phyloP scores from a whole-genome alignment of 2,888 invertebrate species.

The Phyto melanocephala region DNA sequence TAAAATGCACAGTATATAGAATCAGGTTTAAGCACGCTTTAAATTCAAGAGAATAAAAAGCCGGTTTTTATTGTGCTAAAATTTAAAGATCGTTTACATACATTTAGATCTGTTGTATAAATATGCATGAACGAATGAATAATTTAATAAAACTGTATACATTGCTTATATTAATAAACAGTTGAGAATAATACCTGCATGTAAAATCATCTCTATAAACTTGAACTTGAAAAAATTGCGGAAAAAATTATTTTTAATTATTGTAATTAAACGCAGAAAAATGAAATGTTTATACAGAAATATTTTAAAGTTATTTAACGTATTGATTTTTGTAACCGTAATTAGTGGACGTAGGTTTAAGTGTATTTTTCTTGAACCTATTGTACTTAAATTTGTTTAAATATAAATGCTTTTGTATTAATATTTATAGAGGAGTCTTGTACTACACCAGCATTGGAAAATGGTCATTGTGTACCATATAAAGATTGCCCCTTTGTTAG shows the following conservation, averaged over 20 bases:
- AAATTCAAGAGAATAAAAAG: slow-evolving; percentile 36
- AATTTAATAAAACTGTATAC: slow-evolving; percentile 48
- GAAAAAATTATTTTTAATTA: neutral
- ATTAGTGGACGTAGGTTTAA: slow-evolving; percentile 51
- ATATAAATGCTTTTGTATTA: neutral
- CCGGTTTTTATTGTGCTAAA: slow-evolving; percentile 50
- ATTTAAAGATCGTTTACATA: slow-evolving; percentile 26
- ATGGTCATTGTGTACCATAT: slow-evolving; percentile 62
- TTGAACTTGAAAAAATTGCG: slow-evolving; percentile 32
- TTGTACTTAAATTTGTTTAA: neutral
- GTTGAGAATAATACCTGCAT: slow-evolving; percentile 37
- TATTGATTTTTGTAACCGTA: neutral
- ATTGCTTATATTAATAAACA: slow-evolving; percentile 21
- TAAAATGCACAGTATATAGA: neutral
- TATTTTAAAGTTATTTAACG: neutral
- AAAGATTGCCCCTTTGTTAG: slow-evolving; percentile 49
- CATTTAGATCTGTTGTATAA: slow-evolving; percentile 16
- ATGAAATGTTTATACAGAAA: slow-evolving; percentile 4
- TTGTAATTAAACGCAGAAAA: neutral
- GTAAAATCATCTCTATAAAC: slow-evolving; percentile 39
- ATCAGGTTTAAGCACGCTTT: slow-evolving; percentile 20
- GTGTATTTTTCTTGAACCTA: neutral
- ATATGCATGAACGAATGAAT: slow-evolving; percentile 3
- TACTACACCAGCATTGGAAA: slow-evolving; percentile 46
- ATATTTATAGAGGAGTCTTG: slow-evolving; percentile 56